Conservation (phyloP, 2,888 invertebrate genomes). For the Chrysolina americana region DNA sequence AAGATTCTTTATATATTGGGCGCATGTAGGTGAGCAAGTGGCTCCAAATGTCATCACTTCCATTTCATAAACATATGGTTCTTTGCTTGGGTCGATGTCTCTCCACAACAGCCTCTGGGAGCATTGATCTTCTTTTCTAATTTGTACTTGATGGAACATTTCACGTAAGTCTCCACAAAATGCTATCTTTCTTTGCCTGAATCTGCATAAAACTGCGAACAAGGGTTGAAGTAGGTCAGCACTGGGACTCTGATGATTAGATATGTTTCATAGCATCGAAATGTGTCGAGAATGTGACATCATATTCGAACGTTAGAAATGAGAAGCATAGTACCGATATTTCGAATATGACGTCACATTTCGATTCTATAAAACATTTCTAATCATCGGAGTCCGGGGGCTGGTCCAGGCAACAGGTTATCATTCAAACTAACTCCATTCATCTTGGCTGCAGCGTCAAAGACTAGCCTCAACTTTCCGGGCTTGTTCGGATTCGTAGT, state of each 20-base stretch:
- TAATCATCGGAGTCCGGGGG: no score
- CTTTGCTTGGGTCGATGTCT: not conserved
- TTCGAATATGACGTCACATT: no score
- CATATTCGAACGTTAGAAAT: no score
- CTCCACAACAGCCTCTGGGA: constrained; percentile 17
- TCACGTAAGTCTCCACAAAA: not conserved
- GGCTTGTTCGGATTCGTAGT: constrained; percentile 1
- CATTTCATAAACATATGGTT: not conserved
- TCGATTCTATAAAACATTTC: no score
- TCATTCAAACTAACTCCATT: constrained; percentile 1
- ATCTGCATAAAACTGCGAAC: not conserved
- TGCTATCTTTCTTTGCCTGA: not conserved
- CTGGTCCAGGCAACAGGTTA: not conserved
- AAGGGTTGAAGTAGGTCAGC: not conserved
- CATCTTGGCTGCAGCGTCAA: not conserved
- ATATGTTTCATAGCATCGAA: no score
- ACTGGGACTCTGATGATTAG: no score
- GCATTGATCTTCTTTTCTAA: not conserved
- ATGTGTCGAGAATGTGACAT: no score
- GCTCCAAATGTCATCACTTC: not conserved
- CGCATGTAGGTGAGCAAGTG: constrained; percentile 13
- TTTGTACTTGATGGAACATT: not conserved
- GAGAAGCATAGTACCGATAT: no score
- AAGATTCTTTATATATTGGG: constrained; percentile 2
- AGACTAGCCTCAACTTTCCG: not conserved